Percentiles rank a stretch among this genome's conserved stretches.
These are phyloP conservation scores for Alectoris magna DNA, from an alignment of 2,797 vertebrate species.

Conservation along the genomic window DNA sequence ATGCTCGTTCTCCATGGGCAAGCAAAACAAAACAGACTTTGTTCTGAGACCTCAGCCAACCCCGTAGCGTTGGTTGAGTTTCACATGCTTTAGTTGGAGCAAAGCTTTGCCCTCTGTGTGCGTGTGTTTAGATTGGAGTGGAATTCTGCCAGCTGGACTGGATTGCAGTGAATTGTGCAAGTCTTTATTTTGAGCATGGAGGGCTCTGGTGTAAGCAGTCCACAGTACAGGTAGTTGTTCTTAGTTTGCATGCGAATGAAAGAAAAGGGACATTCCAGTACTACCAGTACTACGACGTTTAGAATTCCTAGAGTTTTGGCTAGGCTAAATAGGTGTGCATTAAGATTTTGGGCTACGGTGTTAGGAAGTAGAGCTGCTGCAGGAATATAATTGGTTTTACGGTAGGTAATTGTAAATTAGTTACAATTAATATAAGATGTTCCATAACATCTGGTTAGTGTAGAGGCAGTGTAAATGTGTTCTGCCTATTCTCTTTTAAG, in stretches of 20 bases:
- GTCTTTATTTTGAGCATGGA: not conserved
- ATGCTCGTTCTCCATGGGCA: not conserved
- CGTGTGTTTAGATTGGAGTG: not conserved
- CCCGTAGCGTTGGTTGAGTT: not conserved
- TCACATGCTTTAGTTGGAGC: slow-evolving; percentile 1
- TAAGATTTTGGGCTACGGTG: not conserved
- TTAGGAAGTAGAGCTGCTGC: not conserved
- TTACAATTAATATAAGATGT: not conserved
- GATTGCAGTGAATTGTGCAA: not conserved
- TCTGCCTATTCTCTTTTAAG: not conserved
- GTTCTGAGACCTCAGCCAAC: slow-evolving; percentile 55
- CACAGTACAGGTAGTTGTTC: not conserved
- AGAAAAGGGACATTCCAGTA: not conserved
- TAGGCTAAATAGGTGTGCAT: not conserved
- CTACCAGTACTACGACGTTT: not conserved
- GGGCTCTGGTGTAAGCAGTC: not conserved
- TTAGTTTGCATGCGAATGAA: not conserved
- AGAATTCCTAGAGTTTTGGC: not conserved
- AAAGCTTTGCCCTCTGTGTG: not conserved
- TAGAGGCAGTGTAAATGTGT: not conserved
- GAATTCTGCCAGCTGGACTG: slow-evolving; percentile 25
- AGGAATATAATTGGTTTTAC: not conserved
- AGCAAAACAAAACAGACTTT: slow-evolving; percentile 46
- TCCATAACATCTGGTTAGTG: not conserved
- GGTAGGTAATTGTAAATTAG: not conserved